Evolutionary conservation across 2,113 vertebrate genomes (phyloP).

Genomic region (Drymodes brunneopygia): DNA sequence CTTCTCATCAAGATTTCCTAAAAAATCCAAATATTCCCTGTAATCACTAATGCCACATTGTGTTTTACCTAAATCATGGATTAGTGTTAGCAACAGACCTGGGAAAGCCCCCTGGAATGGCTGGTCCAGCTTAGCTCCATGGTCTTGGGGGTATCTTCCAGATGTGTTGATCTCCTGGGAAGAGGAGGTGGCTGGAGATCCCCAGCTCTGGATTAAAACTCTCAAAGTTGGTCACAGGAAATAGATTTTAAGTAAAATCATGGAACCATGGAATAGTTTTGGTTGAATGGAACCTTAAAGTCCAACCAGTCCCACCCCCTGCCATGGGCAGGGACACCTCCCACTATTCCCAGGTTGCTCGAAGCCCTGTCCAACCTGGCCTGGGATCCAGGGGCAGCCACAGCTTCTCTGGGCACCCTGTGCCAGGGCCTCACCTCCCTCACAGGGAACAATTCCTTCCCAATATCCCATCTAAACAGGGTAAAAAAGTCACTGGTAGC

Average conservation of each 20-base stretch:
- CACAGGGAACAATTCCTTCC: fast-evolving
- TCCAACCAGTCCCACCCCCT: fast-evolving
- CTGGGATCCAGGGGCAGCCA: not conserved
- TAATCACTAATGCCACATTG: fast-evolving
- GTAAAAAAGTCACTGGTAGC: not conserved
- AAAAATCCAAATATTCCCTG: not conserved
- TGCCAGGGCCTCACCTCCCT: fast-evolving
- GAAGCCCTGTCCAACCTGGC: fast-evolving
- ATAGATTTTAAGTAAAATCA: not conserved
- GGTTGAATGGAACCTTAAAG: not conserved
- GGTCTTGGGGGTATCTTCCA: not conserved
- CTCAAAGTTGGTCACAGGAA: not conserved
- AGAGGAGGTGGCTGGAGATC: not conserved
- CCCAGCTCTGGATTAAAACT: not conserved
- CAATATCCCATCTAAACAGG: not conserved
- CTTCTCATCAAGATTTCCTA: not conserved
- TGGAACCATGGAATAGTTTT: not conserved
- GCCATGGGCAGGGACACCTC: not conserved
- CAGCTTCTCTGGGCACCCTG: not conserved
- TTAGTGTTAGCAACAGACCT: not conserved
- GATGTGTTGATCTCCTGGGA: not conserved
- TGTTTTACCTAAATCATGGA: not conserved
- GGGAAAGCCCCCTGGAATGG: not conserved
- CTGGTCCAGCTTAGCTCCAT: not conserved
- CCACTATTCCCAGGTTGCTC: fast-evolving